Base-by-base conservation (phyloP, 2,888 invertebrate genomes). In the Hydriomena furcata region DNA sequence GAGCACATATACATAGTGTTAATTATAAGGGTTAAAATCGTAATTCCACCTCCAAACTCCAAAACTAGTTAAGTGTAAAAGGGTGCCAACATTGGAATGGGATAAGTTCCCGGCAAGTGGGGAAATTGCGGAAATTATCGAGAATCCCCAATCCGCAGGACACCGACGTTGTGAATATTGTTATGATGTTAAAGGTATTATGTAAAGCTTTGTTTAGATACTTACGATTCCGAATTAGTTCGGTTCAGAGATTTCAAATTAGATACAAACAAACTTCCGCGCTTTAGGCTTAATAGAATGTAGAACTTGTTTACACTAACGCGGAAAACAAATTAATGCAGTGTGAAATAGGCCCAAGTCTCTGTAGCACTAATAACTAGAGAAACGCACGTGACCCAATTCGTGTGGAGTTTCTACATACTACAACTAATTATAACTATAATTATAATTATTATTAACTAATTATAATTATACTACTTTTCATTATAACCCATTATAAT, bases 101-200 rank as follows among this genome's bases (percentile, higher is more conserved):
- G 28, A 28, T 27, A 42, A 46, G 42, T 42, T 52, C 31, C 37
- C 31, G 31, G 32, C 31, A 37, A 37, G 30, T 52, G 32, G 42
- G 37, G 27, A 42, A n/a, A 37, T 37, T 28, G 27, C 35, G 42
- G 46, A 42, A 52, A 52, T 52, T 52, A 46, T 42, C 46, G 31
- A 12, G 21, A 41, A 50, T 35, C 27, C 32, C 2, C 12, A 28
- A 17, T 38, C 38, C 38, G 10, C 28, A 20, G 28, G 30, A 20
- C 20, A 24, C 10, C 32, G 7, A 30, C 25, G 17, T 41, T 30
- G n/a, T 20, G 35, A 48, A 48, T 41, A 28, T 41, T 30, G 31
- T 37, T 30, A 36, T 45, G 35, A 20, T 47, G 13, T 28, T 40
- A 2, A 41, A 6, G 35, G 11, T 36, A 13, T 30, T 41, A 36